These are phyloP conservation scores for Drosophila helvetica DNA, from an alignment of 2,888 invertebrate species.

Conservation along the genomic window DNA sequence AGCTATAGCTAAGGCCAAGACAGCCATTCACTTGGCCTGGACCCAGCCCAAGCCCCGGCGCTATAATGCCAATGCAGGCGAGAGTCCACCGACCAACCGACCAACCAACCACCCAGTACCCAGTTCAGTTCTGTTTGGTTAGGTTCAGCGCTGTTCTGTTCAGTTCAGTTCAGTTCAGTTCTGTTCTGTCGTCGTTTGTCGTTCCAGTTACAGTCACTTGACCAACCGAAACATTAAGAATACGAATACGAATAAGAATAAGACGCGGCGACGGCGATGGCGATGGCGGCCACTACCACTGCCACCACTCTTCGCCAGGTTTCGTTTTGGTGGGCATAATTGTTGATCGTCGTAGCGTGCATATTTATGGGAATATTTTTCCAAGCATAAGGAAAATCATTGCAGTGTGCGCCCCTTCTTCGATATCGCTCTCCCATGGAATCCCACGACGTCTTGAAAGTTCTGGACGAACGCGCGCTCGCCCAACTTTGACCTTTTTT, in stretches of 20 bases:
- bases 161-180: slow-evolving; percentile 48
- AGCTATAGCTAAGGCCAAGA: slow-evolving; percentile 58
- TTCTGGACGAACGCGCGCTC: slow-evolving; percentile 75
- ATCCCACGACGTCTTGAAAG: slow-evolving; percentile 43
- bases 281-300: not conserved
- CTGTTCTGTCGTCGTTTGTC: slow-evolving; percentile 50
- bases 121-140: slow-evolving; percentile 15
- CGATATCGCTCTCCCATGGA: slow-evolving; percentile 15
- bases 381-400: slow-evolving; percentile 60
- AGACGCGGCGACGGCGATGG: slow-evolving; percentile 2
- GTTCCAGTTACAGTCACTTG: slow-evolving; percentile 84
- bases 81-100: slow-evolving; percentile 36
- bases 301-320: slow-evolving; percentile 9
- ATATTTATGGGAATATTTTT: slow-evolving; percentile 78
- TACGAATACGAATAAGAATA: slow-evolving; percentile 56
- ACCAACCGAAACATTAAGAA: slow-evolving; percentile 84
- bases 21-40: slow-evolving; percentile 61
- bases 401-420: slow-evolving; percentile 47
- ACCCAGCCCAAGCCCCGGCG: slow-evolving; percentile 57
- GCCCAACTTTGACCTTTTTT: slow-evolving; percentile 76
- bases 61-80: slow-evolving; percentile 75
- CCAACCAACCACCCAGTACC: slow-evolving; percentile 22
- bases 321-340: slow-evolving; percentile 71
- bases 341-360: slow-evolving; percentile 78
- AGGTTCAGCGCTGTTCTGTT: slow-evolving; percentile 30